phyloP scores from a whole-genome alignment of 2,888 invertebrate species.

The Teleiodes luculella region DNA sequence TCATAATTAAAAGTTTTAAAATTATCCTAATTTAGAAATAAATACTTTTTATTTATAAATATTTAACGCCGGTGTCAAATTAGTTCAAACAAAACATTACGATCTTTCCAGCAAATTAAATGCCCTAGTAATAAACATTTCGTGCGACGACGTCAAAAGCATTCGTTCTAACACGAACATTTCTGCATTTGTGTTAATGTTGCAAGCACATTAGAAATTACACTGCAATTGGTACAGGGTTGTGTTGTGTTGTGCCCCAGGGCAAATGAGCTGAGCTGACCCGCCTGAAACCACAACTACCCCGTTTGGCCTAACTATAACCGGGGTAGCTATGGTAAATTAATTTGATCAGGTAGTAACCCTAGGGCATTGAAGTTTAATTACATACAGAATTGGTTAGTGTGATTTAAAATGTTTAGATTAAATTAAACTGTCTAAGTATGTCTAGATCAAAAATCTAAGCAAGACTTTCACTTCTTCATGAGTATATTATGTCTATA shows the following conservation, averaged over 20 bases:
- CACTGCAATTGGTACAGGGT: conserved; percentile 46
- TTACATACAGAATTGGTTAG: conserved; percentile 7
- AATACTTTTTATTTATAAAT: too few species aligned
- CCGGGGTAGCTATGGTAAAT: conserved; percentile 36
- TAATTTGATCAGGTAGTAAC: conserved; percentile 13
- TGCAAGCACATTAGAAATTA: conserved; percentile 46
- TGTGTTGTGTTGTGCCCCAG: conserved; percentile 36
- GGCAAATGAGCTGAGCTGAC: conserved; percentile 18
- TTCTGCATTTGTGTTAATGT: conserved; percentile 49
- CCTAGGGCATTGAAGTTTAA: conserved; percentile 15
- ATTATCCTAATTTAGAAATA: too few species aligned
- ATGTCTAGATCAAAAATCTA: too few species aligned
- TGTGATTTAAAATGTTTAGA: background rate
- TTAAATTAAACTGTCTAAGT: background rate
- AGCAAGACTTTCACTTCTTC: too few species aligned
- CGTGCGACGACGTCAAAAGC: background rate
- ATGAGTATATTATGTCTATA: too few species aligned
- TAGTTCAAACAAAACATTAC: background rate
- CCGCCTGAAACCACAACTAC: conserved; percentile 45
- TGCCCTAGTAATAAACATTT: background rate
- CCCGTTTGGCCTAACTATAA: conserved; percentile 46
- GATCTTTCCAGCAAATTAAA: background rate
- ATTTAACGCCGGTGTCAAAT: background rate
- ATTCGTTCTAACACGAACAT: conserved; percentile 33
- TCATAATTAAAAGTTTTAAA: too few species aligned